Evolutionary conservation across 2,888 invertebrate genomes (phyloP), one percentile per base, ranked within the genome.

Genomic region (Volucella inflata): DNA sequence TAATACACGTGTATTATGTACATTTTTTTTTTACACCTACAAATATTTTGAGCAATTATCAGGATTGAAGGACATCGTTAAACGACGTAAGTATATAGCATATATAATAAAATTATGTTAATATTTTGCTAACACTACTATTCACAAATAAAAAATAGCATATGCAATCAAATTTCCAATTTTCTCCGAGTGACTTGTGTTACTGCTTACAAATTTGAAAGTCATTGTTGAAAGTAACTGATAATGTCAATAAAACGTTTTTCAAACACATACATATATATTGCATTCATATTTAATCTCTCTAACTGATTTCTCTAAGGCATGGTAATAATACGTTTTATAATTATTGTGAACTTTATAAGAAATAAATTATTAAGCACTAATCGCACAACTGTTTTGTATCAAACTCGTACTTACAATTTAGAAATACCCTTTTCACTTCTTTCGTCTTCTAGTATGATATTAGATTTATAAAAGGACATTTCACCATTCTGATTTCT

Each of bases 391-490:
- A 38, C 16, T 50, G 30, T 14, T 14, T 38, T 9, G 14, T 9
- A 14, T 11, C 8, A 11, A 8, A 17, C 11, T n/a, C 14, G 44
- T 44, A 85, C 85, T 85, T 53, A 85, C 85, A 51, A 67, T 40
- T 16, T 55, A 2, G 40, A 16, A 51, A 67, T 67, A 9, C 46
- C 11, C 14, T 78, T 72, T 16, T n/a, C 40, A 38, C 42, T 48
- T 21, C 57, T 62, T 17, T 30, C 57, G 17, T 72, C 81, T 68
- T 85, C 76, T 2, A 85, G 57, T 4, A 81, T 68, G 9, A 81
- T 85, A 36, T 85, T 85, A 0, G 71, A 68, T 8, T 81, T 76
- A n/a, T 81, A 85, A 14, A 68, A 85, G 16, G 85, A 85, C 70
- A 67, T 46, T 40, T 81, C 76, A n/a, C 76, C 81, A 60, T 81